These are phyloP conservation scores for Hirudinaria manillensis DNA, from an alignment of 2,888 invertebrate genomes.

Conservation along the genomic window DNA sequence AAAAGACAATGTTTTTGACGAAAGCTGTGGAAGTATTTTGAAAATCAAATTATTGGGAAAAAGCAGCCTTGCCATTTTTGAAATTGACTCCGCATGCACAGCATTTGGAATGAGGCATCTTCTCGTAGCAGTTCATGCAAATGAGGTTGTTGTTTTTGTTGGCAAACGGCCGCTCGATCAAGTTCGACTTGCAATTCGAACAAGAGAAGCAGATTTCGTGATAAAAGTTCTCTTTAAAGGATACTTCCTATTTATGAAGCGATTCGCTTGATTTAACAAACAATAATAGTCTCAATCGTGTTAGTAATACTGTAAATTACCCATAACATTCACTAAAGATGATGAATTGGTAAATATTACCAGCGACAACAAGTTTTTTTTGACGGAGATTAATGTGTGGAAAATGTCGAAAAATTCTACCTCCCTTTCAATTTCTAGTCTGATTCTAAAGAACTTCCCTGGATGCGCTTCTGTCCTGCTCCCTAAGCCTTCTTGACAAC, in stretches of 20 bases:
- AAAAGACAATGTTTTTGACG: neutral
- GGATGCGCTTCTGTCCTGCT: too few species aligned
- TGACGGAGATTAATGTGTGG: too few species aligned
- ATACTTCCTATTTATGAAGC: slow-evolving; percentile 22
- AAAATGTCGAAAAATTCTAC: too few species aligned
- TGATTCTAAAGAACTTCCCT: too few species aligned
- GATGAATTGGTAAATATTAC: too few species aligned
- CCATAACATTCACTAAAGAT: too few species aligned
- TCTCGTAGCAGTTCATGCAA: slow-evolving; percentile 31
- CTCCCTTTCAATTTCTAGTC: too few species aligned
- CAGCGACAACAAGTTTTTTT: too few species aligned
- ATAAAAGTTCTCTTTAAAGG: slow-evolving; percentile 28
- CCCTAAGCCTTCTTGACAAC: too few species aligned
- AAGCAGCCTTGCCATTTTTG: slow-evolving; percentile 13
- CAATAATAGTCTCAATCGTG: too few species aligned
- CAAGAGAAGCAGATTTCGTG: slow-evolving; percentile 32
- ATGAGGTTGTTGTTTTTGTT: slow-evolving; percentile 22
- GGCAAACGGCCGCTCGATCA: slow-evolving; percentile 29
- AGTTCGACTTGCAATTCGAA: slow-evolving; percentile 16
- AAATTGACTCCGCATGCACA: slow-evolving; percentile 7
- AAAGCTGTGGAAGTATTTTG: neutral
- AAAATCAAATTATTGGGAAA: neutral
- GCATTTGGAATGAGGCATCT: slow-evolving; percentile 24
- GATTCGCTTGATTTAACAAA: too few species aligned
- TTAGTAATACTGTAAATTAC: too few species aligned